Conservation (phyloP, 2,113 vertebrate genomes). For the Bos taurus region DNA sequence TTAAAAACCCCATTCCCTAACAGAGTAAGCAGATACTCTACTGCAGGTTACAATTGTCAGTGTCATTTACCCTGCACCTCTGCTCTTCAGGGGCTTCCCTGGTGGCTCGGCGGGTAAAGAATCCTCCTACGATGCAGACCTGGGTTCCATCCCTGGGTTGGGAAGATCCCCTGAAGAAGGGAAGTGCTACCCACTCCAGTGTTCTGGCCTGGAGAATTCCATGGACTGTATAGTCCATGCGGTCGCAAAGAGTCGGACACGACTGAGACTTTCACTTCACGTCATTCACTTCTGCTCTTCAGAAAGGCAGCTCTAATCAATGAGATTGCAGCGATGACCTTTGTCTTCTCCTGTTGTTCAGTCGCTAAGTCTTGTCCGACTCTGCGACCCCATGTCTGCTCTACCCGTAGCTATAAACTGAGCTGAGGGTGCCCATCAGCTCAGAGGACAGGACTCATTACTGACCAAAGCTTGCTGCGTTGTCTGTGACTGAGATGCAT, state of each 20-base stretch:
- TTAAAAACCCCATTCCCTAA: constrained; percentile 19
- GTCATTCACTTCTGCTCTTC: constrained; percentile 22
- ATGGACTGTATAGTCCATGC: fast-evolving
- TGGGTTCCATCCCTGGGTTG: not conserved
- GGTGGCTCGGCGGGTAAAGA: fast-evolving
- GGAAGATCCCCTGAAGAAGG: not conserved
- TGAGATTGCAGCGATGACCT: constrained; percentile 75
- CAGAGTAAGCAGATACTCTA: constrained; percentile 49
- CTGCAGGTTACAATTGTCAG: constrained; percentile 54
- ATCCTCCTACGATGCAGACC: fast-evolving
- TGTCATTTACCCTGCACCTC: constrained; percentile 49
- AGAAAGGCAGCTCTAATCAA: constrained; percentile 68
- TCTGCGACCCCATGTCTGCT: constrained; percentile 69
- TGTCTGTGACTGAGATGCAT: constrained; percentile 69
- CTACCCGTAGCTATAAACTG: constrained; percentile 79
- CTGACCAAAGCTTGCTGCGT: constrained; percentile 33
- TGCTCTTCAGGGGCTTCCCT: not conserved
- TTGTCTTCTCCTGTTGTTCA: constrained; percentile 72
- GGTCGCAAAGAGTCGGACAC: fast-evolving
- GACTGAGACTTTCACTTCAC: not conserved
- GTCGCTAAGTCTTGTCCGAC: too few species aligned
- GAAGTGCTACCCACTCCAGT: not conserved
- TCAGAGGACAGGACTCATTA: constrained; percentile 77
- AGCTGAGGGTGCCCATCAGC: constrained; percentile 71
- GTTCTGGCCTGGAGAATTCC: not conserved